Evolutionary conservation across 2,797 vertebrate genomes (phyloP).

Genomic region (Sphenopsis melanotis): DNA sequence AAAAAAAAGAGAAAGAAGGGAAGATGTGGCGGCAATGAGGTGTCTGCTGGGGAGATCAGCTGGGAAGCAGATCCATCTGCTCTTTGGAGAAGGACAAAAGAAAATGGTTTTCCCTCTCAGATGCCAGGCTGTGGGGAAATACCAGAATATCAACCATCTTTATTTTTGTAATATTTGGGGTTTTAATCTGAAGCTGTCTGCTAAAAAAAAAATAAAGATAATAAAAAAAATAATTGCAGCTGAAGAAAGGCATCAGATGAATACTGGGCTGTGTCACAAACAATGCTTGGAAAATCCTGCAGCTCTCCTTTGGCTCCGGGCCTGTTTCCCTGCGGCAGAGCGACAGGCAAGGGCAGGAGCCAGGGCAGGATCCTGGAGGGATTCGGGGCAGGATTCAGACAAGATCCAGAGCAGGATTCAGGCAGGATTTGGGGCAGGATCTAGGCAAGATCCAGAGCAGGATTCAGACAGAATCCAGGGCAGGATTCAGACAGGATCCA

Average conservation of each 20-base stretch:
- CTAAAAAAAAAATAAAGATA: neutral
- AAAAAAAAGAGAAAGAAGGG: neutral
- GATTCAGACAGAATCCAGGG: fast-evolving
- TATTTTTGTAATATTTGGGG: neutral
- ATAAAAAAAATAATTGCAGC: neutral
- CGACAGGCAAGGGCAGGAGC: neutral
- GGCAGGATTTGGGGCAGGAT: fast-evolving
- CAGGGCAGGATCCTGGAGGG: no score
- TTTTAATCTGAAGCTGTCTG: neutral
- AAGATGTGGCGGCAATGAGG: neutral
- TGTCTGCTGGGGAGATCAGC: slow-evolving; percentile 33
- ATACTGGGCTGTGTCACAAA: neutral
- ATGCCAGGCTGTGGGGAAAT: neutral
- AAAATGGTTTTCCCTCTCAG: neutral
- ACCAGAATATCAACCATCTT: neutral
- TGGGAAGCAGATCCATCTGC: slow-evolving; percentile 48
- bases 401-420: fast-evolving
- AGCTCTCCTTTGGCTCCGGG: neutral
- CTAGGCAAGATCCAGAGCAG: neutral
- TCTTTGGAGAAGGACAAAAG: slow-evolving; percentile 45
- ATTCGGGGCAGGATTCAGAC: fast-evolving
- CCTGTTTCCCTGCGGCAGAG: neutral
- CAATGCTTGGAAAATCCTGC: neutral
- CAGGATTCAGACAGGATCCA: no score
- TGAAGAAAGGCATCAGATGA: neutral